These are phyloP conservation scores for Scophthalmus maximus DNA, from an alignment of 2,113 vertebrate genomes.

Conservation along the genomic window DNA sequence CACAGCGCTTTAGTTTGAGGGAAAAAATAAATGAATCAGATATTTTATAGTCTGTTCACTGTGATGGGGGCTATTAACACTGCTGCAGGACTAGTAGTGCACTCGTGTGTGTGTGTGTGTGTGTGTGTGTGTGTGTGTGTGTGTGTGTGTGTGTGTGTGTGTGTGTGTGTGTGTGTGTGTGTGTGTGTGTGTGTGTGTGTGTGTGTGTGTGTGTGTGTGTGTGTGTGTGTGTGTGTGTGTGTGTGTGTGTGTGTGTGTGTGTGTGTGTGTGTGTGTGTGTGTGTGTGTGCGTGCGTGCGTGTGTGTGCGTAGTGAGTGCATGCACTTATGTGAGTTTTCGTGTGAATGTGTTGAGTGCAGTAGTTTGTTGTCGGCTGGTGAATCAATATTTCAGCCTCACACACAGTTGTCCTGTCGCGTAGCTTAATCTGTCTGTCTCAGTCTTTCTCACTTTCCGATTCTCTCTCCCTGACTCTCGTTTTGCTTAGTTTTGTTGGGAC, in stretches of 20 bases:
- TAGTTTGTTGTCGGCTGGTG: conserved; percentile 49
- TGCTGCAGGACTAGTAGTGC: conserved; percentile 63
- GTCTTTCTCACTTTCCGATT: conserved; percentile 47
- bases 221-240: conserved; percentile 41
- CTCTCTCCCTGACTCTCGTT: conserved; percentile 39
- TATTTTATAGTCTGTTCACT: conserved; percentile 79
- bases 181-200: conserved; percentile 6
- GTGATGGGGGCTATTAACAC: conserved; percentile 68
- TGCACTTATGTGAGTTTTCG: conserved; percentile 27
- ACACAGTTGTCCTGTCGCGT: conserved; percentile 59
- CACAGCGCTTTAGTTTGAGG: conserved; percentile 71
- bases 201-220: conserved; percentile 18
- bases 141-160: conserved; percentile 16
- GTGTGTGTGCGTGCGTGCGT: conserved; percentile 31
- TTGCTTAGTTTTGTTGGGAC: conserved; percentile 65
- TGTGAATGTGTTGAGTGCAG: conserved; percentile 52
- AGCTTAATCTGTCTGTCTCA: conserved; percentile 55
- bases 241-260: conserved; percentile 8
- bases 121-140: conserved; percentile 9
- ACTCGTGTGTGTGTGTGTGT: conserved; percentile 46
- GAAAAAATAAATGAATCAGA: conserved; percentile 42
- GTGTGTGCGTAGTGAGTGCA: conserved; percentile 2
- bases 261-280: conserved; percentile 24
- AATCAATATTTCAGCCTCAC: conserved; percentile 60
- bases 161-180: conserved; percentile 37